Percentiles rank a stretch among this genome's conserved stretches.
Evolutionary conservation across 2,113 vertebrate species (phyloP).

Genomic region (Paradoxurus hermaphroditus): DNA sequence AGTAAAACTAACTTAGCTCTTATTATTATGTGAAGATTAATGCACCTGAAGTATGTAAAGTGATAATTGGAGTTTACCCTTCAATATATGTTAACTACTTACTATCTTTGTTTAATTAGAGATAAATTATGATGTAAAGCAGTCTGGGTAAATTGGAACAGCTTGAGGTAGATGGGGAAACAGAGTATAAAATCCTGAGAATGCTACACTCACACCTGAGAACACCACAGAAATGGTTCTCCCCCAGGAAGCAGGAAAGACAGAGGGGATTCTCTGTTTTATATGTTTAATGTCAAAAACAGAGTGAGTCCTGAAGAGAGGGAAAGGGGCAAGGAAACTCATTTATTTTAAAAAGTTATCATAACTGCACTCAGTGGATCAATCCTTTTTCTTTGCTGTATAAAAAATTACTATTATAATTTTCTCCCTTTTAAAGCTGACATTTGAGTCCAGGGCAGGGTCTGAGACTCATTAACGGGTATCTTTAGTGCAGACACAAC

Average conservation of each 20-base stretch:
- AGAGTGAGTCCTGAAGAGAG: accelerated
- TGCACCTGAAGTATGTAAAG: not conserved
- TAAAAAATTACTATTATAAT: not conserved
- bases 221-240: not conserved
- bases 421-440: not conserved
- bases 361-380: not conserved
- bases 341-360: not conserved
- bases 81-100: too few species aligned
- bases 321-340: too few species aligned
- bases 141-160: accelerated
- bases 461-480: too few species aligned
- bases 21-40: accelerated
- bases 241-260: accelerated
- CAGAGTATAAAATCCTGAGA: not conserved
- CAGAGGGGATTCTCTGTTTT: not conserved
- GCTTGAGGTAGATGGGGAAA: accelerated
- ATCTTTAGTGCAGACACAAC: too few species aligned
- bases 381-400: not conserved
- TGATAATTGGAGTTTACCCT: too few species aligned
- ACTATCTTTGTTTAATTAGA: not conserved
- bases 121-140: not conserved
- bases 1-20: not conserved
- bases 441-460: accelerated
- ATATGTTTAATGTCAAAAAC: accelerated
- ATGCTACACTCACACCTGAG: accelerated